Evolutionary conservation across 2,113 vertebrate species (phyloP).

Genomic region (Nycticorax nycticorax): DNA sequence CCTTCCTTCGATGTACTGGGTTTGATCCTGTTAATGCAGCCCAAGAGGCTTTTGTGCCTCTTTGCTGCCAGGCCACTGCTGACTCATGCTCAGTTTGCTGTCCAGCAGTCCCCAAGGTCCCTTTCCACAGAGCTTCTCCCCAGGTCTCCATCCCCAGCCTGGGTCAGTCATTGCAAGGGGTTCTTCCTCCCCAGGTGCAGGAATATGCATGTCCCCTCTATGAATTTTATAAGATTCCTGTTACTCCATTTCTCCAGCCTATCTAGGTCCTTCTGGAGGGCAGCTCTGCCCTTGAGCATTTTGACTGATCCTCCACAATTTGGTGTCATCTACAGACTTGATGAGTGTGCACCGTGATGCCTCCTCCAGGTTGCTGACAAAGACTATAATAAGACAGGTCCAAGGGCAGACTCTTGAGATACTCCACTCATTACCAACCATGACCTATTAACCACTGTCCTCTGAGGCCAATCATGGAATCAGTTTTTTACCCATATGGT

Average conservation of each 20-base stretch:
- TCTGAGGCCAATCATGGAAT: not conserved
- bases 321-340: not conserved
- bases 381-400: not conserved
- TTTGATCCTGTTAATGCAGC: not conserved
- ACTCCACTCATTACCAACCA: not conserved
- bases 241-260: not conserved
- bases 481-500: not conserved
- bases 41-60: not conserved
- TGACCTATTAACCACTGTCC: not conserved
- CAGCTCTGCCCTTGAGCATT: not conserved
- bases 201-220: not conserved
- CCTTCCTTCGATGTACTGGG: accelerated
- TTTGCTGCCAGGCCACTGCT: not conserved
- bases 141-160: not conserved
- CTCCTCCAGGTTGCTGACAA: not conserved
- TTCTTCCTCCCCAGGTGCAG: not conserved
- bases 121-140: not conserved
- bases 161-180: not conserved
- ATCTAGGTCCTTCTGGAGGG: not conserved
- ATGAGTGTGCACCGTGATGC: not conserved
- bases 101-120: not conserved
- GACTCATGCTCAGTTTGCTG: not conserved
- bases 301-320: not conserved
- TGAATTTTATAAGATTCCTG: not conserved
- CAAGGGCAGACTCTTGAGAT: not conserved